Base-by-base conservation (phyloP, 2,113 vertebrate species). In the Labeo catla region DNA sequence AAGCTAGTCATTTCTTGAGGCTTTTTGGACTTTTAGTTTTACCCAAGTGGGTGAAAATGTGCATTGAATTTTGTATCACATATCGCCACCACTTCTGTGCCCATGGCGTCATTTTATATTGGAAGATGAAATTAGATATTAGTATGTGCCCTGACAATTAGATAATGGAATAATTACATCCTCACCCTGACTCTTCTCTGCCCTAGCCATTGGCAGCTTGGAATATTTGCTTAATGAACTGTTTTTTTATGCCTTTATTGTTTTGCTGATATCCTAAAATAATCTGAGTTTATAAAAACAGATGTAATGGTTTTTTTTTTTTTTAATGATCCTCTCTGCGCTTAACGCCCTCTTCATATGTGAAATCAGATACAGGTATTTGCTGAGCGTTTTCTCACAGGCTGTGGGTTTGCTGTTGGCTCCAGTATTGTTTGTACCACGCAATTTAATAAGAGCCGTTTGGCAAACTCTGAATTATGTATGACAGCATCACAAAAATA, bases 11-110 rank as follows among this genome's bases (percentile, higher is more conserved):
- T 65, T 65, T 63, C 43, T 81, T 28, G 59, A 0, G 21, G 43
- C 59, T 28, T 72, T 43, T 59, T n/a, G 49, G 57, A 43, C 66
- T 52, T 23, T 89, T 92, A 89, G 90, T 92, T 90, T 90, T 89
- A 73, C 45, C 74, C 84, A 89, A 89, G 73, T 50, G 61, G 61
- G n/a, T 34, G 2, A 65, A 77, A 77, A 77, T 85, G 74, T 66
- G 45, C n/a, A 50, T 68, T 81, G 23, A 49, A 68, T 68, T 81
- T 81, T 23, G 23, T 50, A 66, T 68, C 79, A 19, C 43, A 66
- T 81, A 49, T 81, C 61, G 15, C 61, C 10, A 66, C 80, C 45
- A 45, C 45, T 10, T 81, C 80, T 45, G 43, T 81, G 79, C n/a
- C 45, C 6, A 81, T 81, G 39, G 80, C 61, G 34, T 66, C 79